These are phyloP conservation scores for Holothuria leucospilota DNA, from an alignment of 53 echinoderm and acorn worm species.

Conservation along the genomic window DNA sequence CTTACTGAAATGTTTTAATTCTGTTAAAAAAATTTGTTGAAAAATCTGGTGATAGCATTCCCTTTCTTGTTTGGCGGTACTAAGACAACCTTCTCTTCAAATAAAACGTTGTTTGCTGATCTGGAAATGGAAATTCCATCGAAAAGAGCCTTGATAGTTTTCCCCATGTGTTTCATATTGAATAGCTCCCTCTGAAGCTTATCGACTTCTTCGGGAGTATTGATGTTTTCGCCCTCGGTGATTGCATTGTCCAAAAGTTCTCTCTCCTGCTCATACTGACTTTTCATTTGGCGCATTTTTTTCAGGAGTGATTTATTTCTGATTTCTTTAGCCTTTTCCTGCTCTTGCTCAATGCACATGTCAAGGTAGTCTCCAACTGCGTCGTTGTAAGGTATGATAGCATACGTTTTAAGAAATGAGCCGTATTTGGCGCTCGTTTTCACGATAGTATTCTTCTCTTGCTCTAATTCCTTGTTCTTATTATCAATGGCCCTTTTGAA, in stretches of 20 bases:
- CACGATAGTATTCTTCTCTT: constrained; percentile 14
- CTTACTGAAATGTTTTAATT: too few relatives aligned
- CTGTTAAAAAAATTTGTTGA: too few relatives aligned
- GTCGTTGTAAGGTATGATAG: constrained; percentile 49
- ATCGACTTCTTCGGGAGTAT: background rate
- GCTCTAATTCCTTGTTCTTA: constrained; percentile 23
- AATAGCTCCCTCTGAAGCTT: constrained; percentile 23
- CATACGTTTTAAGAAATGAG: constrained; percentile 31
- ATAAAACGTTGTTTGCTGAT: constrained; percentile 1
- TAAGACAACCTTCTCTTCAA: background rate
- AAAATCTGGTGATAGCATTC: too few relatives aligned
- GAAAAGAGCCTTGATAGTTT: constrained; percentile 12
- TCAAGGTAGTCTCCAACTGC: constrained; percentile 39
- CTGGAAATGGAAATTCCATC: background rate
- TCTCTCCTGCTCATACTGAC: constrained; percentile 1
- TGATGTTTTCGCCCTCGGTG: background rate
- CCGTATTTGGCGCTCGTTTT: constrained; percentile 36
- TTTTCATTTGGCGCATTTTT: background rate
- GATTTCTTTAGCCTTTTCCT: background rate
- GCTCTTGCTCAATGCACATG: constrained; percentile 2
- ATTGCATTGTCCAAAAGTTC: constrained; percentile 36
- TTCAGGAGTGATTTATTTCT: background rate
- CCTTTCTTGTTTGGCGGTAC: too few relatives aligned
- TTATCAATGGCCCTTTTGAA: constrained; percentile 8
- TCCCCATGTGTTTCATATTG: constrained; percentile 20